phyloP scores from a whole-genome alignment of 2,113 vertebrate genomes.

The Scortum barcoo region DNA sequence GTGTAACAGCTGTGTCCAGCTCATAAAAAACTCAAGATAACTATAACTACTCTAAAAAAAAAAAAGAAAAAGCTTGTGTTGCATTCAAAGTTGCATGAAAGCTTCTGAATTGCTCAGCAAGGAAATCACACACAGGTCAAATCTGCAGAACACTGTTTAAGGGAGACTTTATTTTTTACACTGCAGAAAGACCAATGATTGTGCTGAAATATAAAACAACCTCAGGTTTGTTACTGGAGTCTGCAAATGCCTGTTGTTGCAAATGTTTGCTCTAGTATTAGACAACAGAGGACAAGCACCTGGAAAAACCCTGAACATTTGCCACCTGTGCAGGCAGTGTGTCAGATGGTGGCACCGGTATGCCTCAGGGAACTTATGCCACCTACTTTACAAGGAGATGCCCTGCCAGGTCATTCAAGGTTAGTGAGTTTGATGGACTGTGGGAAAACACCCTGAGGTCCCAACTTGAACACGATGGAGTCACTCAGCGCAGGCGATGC shows the following conservation, averaged over 20 bases:
- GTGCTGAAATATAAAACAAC: neutral
- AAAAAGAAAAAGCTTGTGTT: neutral
- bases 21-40: neutral
- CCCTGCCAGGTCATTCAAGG: neutral
- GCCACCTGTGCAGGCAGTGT: neutral
- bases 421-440: neutral
- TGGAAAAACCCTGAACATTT: constrained; percentile 3
- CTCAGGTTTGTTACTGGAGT: neutral
- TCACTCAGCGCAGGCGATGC: neutral
- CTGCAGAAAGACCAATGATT: neutral
- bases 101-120: neutral
- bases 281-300: neutral
- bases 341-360: neutral
- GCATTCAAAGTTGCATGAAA: neutral
- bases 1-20: neutral
- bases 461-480: neutral
- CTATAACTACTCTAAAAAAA: neutral
- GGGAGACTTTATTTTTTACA: neutral
- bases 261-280: neutral
- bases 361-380: neutral
- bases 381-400: neutral
- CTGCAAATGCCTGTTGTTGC: neutral
- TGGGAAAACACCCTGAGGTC: neutral
- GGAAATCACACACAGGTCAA: constrained; percentile 9
- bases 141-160: neutral